Percentiles rank a stretch among this genome's conserved stretches.
phyloP scores from a whole-genome alignment of 64 coral and sea anemone species.

The Cladopsammia gracilis region DNA sequence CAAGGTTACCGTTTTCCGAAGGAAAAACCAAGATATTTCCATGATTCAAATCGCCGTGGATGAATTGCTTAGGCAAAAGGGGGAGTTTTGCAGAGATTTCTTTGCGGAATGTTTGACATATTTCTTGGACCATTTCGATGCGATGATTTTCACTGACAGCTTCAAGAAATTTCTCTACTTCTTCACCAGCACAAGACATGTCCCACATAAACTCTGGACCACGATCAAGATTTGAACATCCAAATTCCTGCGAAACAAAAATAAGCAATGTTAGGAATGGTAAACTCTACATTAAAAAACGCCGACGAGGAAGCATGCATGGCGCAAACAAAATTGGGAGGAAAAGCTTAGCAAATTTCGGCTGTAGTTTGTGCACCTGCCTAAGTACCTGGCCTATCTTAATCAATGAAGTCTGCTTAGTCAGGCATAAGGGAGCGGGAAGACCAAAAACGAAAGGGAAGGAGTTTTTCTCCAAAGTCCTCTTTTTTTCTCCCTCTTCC shows the following conservation, averaged over 20 bases:
- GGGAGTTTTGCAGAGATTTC: conserved; percentile 19
- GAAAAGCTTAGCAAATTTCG: too few relatives aligned
- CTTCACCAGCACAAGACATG: not conserved
- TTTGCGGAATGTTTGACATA: conserved; percentile 21
- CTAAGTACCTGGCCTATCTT: too few relatives aligned
- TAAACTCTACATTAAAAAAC: too few relatives aligned
- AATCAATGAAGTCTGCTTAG: too few relatives aligned
- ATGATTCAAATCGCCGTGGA: conserved; percentile 71
- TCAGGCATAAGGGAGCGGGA: too few relatives aligned
- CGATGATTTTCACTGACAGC: conserved; percentile 43
- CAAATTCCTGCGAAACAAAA: conserved; percentile 3
- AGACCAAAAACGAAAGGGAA: too few relatives aligned
- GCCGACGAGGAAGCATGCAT: too few relatives aligned
- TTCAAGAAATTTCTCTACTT: conserved; percentile 1
- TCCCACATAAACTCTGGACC: not conserved
- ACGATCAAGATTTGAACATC: not conserved
- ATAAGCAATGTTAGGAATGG: not conserved
- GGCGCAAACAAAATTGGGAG: too few relatives aligned
- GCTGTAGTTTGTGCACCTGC: too few relatives aligned
- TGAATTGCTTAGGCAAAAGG: conserved; percentile 50
- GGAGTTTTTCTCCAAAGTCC: too few relatives aligned
- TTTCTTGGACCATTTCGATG: conserved; percentile 36
- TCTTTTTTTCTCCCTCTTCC: too few relatives aligned
- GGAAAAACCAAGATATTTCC: conserved; percentile 37
- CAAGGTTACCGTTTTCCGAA: not conserved